A percentile compares a stretch with the other conserved stretches of the same genome.
These are phyloP conservation scores for Blera fallax DNA, from an alignment of 2,888 invertebrate species.

Conservation along the genomic window DNA sequence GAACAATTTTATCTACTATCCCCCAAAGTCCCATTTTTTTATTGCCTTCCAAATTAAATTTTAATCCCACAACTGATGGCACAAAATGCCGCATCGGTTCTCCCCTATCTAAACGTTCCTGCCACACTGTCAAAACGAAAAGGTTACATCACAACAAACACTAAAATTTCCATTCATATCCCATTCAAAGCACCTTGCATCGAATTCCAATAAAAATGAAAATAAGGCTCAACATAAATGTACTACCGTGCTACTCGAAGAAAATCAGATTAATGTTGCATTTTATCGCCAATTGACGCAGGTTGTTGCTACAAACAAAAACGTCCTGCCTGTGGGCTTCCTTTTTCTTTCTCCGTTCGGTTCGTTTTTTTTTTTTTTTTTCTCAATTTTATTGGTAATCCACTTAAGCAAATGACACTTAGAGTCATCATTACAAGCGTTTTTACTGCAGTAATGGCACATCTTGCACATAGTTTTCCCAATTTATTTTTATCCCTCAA, in stretches of 20 bases:
- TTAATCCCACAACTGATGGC: slow-evolving; percentile 35
- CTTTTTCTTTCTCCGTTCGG: too few species aligned
- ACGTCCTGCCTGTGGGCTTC: slow-evolving; percentile 63
- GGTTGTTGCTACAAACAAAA: slow-evolving; percentile 56
- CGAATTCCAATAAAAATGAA: slow-evolving; percentile 58
- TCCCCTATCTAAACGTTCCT: neutral
- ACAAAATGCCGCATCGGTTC: neutral
- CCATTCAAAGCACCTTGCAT: slow-evolving; percentile 66
- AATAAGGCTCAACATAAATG: slow-evolving; percentile 55
- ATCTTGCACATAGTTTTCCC: slow-evolving; percentile 82
- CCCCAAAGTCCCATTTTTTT: neutral
- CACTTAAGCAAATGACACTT: slow-evolving; percentile 82
- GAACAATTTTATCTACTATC: too few species aligned
- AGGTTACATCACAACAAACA: slow-evolving; percentile 62
- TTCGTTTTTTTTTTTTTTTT: slow-evolving; percentile 68
- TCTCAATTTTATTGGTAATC: slow-evolving; percentile 81
- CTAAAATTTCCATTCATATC: slow-evolving; percentile 65
- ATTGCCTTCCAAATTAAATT: slow-evolving; percentile 12
- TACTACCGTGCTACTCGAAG: slow-evolving; percentile 31
- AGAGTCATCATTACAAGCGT: slow-evolving; percentile 82
- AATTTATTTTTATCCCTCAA: slow-evolving; percentile 79
- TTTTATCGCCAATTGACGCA: slow-evolving; percentile 77
- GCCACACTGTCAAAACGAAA: slow-evolving; percentile 5
- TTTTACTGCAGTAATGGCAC: slow-evolving; percentile 82
- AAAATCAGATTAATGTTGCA: slow-evolving; percentile 80